Evolutionary conservation across 2,888 invertebrate species (phyloP).

Genomic region (Drosophila paracracens): DNA sequence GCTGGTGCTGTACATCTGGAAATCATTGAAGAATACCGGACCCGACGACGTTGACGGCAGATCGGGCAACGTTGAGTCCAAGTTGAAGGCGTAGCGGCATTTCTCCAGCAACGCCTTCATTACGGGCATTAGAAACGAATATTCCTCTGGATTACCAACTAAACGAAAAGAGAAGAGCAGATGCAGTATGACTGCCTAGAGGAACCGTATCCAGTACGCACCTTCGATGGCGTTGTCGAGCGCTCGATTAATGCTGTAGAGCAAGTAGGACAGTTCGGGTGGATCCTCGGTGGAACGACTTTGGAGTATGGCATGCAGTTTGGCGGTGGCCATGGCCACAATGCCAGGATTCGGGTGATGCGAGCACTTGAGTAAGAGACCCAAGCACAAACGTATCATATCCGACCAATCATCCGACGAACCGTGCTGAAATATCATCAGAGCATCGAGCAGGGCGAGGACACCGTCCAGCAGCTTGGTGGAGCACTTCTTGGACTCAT

Average conservation of each 20-base stretch:
- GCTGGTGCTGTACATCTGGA: conserved; percentile 86
- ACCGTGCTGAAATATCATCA: conserved; percentile 87
- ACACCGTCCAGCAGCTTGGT: conserved; percentile 87
- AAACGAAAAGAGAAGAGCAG: background rate
- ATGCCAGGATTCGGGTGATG: conserved; percentile 86
- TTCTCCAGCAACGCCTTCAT: conserved; percentile 88
- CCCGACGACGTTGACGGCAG: conserved; percentile 86
- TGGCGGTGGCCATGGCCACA: conserved; percentile 87
- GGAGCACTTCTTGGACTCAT: conserved; percentile 86
- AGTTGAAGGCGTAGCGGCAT: conserved; percentile 82
- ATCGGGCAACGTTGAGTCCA: conserved; percentile 84
- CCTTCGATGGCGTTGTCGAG: conserved; percentile 85
- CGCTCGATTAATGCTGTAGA: conserved; percentile 85
- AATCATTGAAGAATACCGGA: conserved; percentile 87
- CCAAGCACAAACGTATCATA: conserved; percentile 86
- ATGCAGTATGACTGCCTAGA: background rate
- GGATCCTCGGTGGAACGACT: conserved; percentile 86
- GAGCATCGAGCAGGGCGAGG: conserved; percentile 86
- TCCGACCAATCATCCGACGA: conserved; percentile 86
- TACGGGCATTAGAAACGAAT: conserved; percentile 88
- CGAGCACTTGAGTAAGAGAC: conserved; percentile 85
- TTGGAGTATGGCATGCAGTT: conserved; percentile 87
- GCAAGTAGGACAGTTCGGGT: conserved; percentile 86
- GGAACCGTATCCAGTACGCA: conserved; percentile 42
- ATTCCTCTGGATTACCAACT: conserved; percentile 87